Base-by-base conservation (phyloP, 2,888 invertebrate genomes). In the Cerceris rybyensis region DNA sequence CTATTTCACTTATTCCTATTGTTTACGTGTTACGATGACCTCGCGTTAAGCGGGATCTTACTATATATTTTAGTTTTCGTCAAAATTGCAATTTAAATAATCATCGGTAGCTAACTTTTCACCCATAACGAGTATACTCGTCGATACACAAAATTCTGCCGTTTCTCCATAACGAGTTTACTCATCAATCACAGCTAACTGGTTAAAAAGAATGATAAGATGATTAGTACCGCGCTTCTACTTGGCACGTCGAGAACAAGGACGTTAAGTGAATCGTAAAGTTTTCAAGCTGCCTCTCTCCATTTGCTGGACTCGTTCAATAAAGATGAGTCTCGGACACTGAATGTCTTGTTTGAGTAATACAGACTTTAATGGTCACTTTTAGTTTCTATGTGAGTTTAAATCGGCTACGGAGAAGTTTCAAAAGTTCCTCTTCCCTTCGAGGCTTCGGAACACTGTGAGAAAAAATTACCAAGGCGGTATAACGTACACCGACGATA, bases 221-320 rank as follows among this genome's bases (percentile, higher is more conserved):
- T 58, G 41, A 28, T 52, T 28, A 39, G 43, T 58, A 39, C 39
- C 49, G 49, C 13, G 58, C 4, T 28, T 42, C 60, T n/a, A 42
- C n/a, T 67, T 57, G 39, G 46, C 64, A 9, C 55, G 66, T 63
- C 65, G 42, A 17, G 46, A 8, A 17, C 13, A 41, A 28, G 52
- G n/a, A 28, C 50, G 63, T 74, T 65, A 78, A 70, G 39, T 28
- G 67, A 64, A 67, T 64, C 54, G 67, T 69, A 71, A 75, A 78
- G 42, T 13, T 71, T 71, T 59, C 59, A 14, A 43, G 16, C 14
- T 39, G 43, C 16, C 57, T 28, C 28, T 28, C 49, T 43, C 60
- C 16, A 46, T 8, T 11, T 17, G 46, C 49, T n/a, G 61, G 58
- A 74, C 71, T 68, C 70, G 71, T 67, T 71, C 60, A 54, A 70